These are phyloP conservation scores for Temnothorax curvispinosus DNA, from an alignment of 1,140 invertebrate species.

Conservation along the genomic window DNA sequence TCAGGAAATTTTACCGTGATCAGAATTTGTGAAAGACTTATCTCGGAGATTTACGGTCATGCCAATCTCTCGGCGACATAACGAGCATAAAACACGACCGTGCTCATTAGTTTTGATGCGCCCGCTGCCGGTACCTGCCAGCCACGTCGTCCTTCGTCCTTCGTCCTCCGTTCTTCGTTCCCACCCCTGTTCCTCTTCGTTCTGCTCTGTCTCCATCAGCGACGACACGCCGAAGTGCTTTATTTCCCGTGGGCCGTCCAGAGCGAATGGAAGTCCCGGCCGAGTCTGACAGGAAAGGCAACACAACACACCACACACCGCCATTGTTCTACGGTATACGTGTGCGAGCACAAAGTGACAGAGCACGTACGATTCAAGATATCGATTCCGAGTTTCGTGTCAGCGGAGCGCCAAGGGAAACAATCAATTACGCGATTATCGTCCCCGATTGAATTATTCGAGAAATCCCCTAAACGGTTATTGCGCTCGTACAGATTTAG, in stretches of 20 bases:
- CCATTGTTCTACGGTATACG: slow-evolving; percentile 16
- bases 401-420: neutral
- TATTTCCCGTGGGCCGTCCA: slow-evolving; percentile 60
- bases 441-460: slow-evolving; percentile 23
- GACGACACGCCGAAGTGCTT: slow-evolving; percentile 55
- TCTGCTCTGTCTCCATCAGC: slow-evolving; percentile 60
- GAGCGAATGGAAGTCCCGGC: slow-evolving; percentile 26
- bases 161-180: neutral
- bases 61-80: slow-evolving; percentile 42
- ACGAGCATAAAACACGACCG: slow-evolving; percentile 59
- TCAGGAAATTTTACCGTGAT: slow-evolving; percentile 35
- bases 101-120: slow-evolving; percentile 60
- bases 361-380: slow-evolving; percentile 31
- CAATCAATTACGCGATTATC: slow-evolving; percentile 45
- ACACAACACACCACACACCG: slow-evolving; percentile 17
- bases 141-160: slow-evolving; percentile 39
- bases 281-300: slow-evolving; percentile 37
- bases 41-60: slow-evolving; percentile 43
- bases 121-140: slow-evolving; percentile 43
- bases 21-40: slow-evolving; percentile 52
- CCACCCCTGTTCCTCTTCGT: slow-evolving; percentile 18
- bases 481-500: neutral
- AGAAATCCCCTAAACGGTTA: neutral
- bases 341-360: slow-evolving; percentile 13
- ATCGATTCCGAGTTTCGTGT: slow-evolving; percentile 33